Percentiles rank a stretch among this genome's conserved stretches.
These are phyloP conservation scores for Dysidea cf. avara DNA, from an alignment of 37 sponge, comb jelly and placozoan genomes.

Conservation along the genomic window DNA sequence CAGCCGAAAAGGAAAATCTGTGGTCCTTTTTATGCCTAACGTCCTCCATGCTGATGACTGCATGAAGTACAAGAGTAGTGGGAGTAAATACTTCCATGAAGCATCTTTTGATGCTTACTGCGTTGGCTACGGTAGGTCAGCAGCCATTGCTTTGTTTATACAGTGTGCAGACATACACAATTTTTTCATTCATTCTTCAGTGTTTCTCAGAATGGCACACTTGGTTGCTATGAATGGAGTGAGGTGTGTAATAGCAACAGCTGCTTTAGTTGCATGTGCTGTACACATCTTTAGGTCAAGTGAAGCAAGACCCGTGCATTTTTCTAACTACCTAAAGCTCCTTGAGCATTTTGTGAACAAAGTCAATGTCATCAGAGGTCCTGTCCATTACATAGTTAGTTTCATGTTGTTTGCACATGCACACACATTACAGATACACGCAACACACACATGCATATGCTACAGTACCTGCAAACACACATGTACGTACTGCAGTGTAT, in stretches of 20 bases:
- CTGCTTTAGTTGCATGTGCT: not conserved
- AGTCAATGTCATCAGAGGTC: slow-evolving; percentile 68
- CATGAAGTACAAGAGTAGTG: not conserved
- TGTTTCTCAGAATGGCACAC: slow-evolving; percentile 75
- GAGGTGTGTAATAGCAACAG: slow-evolving; percentile 38
- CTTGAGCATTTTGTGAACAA: slow-evolving; percentile 50
- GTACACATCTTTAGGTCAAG: slow-evolving; percentile 6
- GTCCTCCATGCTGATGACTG: slow-evolving; percentile 11
- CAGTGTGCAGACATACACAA: not conserved
- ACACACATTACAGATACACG: too few relatives aligned
- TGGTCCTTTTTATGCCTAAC: slow-evolving; percentile 28
- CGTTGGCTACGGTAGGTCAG: slow-evolving; percentile 70
- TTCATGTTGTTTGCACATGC: not conserved
- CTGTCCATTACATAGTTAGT: slow-evolving; percentile 58
- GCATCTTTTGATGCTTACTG: slow-evolving; percentile 78
- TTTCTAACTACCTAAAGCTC: slow-evolving; percentile 48
- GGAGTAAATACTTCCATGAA: slow-evolving; percentile 48
- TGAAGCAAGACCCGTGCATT: slow-evolving; percentile 51
- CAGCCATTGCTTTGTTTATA: not conserved
- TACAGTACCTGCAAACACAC: too few relatives aligned
- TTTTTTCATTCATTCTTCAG: slow-evolving; percentile 21
- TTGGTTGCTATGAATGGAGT: slow-evolving; percentile 61
- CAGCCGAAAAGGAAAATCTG: slow-evolving; percentile 31
- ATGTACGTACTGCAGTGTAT: not conserved
- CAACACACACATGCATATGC: too few relatives aligned